These are phyloP conservation scores for Diprion similis DNA, from an alignment of 1,140 invertebrate genomes.

Conservation along the genomic window DNA sequence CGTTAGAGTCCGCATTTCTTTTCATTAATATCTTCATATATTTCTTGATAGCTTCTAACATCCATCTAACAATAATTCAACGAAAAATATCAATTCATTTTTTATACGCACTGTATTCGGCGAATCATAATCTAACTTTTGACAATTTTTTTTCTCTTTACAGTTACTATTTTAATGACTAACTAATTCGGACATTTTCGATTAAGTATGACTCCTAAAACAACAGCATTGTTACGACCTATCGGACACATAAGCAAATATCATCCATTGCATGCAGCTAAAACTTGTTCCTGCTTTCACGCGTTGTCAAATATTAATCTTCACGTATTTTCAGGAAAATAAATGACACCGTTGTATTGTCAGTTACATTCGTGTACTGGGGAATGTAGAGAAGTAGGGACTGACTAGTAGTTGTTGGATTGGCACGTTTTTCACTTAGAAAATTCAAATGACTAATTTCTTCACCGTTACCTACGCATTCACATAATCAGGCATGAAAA, in stretches of 20 bases:
- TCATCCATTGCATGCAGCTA: slow-evolving; percentile 56
- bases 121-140: background rate
- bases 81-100: too few species aligned
- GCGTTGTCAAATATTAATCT: slow-evolving; percentile 6
- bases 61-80: too few species aligned
- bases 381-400: slow-evolving; percentile 45
- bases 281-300: slow-evolving; percentile 33
- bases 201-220: background rate
- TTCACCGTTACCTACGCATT: background rate
- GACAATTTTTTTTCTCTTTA: background rate
- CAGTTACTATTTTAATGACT: too few species aligned
- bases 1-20: too few species aligned
- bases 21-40: too few species aligned
- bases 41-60: too few species aligned
- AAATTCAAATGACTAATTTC: background rate
- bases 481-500: background rate
- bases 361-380: background rate
- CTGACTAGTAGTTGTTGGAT: slow-evolving; percentile 62
- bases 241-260: slow-evolving; percentile 51
- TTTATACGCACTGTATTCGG: too few species aligned
- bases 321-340: background rate
- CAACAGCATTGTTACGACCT: slow-evolving; percentile 17
- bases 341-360: background rate
- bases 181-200: too few species aligned
- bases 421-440: background rate